Evolutionary conservation across 2,888 invertebrate species (phyloP), one percentile per base, ranked within the genome.

Genomic region (Aphodius granarius): DNA sequence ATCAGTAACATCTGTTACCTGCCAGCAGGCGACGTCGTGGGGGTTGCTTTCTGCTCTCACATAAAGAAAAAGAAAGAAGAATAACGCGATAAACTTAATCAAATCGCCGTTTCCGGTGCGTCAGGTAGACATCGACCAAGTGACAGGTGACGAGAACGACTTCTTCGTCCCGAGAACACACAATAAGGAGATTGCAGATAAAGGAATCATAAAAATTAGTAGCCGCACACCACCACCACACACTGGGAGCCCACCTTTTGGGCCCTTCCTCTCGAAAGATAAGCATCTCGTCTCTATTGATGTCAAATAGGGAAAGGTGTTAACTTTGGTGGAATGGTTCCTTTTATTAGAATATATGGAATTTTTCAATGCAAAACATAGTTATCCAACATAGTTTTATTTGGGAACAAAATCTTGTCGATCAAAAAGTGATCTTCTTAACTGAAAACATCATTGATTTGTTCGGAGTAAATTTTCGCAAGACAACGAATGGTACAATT

Each of bases 171-270:
- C 3, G 3, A 43, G 2, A 43, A 43, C 43, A 43, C 43, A 43
- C 43, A 43, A 43, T 6, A 13, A 43, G 43, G 43, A 43, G 78
- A 79, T 79, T 75, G 73, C 75, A 78, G 79, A 79, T 79, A 79
- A 79, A 76, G 66, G 72, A 68, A 76, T 76, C 77, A 76, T 79
- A 79, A 79, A 79, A 79, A 79, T 79, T 79, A 78, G 79, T 79
- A 79, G 77, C 78, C 21, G 68, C n/a, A 68, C 65, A 65, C 65
- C 16, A 43, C 77, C n/a, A n/a, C n/a, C 63, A 62, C 9, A 75
- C 77, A 72, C 75, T 73, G 77, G 21, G 68, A 22, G 68, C 68
- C 6, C n/a, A n/a, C n/a, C 68, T 21, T 20, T 22, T 21, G 21
- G 68, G 43, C 43, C 43, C 43, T 43, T 43, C 9, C 43, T 43